Percentiles rank a stretch among this genome's conserved stretches.
phyloP scores from a whole-genome alignment of 2,888 invertebrate genomes.

The Drosophila fulvimacula region DNA sequence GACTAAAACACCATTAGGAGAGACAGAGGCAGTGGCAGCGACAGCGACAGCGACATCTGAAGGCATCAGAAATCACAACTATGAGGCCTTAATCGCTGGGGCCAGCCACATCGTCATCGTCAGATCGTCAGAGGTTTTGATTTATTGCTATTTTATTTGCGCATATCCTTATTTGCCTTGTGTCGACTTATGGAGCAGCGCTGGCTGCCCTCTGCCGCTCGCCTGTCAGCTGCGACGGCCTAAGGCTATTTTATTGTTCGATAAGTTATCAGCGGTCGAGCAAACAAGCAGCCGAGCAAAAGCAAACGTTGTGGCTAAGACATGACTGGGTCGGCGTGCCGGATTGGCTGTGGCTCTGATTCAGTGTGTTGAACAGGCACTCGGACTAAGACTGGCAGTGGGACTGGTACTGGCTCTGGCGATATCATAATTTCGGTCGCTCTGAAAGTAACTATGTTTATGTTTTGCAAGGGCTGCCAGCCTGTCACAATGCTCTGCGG shows the following conservation, averaged over 20 bases:
- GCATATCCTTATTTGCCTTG: conserved; percentile 78
- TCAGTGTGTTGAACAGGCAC: neutral
- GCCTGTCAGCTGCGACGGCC: conserved; percentile 57
- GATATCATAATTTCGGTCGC: conserved; percentile 70
- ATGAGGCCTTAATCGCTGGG: conserved; percentile 73
- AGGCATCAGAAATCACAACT: conserved; percentile 61
- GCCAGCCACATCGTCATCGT: conserved; percentile 68
- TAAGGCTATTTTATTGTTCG: conserved; percentile 79
- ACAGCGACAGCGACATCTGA: neutral
- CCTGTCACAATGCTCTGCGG: conserved; percentile 73
- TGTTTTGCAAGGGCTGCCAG: conserved; percentile 53
- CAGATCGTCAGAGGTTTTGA: conserved; percentile 79
- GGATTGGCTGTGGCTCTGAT: neutral
- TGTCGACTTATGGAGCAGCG: conserved; percentile 54
- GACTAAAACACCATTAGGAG: conserved; percentile 24
- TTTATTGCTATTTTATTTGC: conserved; percentile 80
- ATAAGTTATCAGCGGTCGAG: conserved; percentile 74
- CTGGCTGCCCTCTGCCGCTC: neutral
- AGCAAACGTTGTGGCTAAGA: conserved; percentile 43
- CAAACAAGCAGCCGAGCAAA: conserved; percentile 54
- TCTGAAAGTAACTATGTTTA: conserved; percentile 59
- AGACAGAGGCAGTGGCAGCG: neutral
- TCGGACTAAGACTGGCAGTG: no score
- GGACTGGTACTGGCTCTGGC: conserved; percentile 18
- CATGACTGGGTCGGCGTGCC: conserved; percentile 5